Evolutionary conservation across 2,888 invertebrate species (phyloP).

Genomic region (Drosophila cognata): DNA sequence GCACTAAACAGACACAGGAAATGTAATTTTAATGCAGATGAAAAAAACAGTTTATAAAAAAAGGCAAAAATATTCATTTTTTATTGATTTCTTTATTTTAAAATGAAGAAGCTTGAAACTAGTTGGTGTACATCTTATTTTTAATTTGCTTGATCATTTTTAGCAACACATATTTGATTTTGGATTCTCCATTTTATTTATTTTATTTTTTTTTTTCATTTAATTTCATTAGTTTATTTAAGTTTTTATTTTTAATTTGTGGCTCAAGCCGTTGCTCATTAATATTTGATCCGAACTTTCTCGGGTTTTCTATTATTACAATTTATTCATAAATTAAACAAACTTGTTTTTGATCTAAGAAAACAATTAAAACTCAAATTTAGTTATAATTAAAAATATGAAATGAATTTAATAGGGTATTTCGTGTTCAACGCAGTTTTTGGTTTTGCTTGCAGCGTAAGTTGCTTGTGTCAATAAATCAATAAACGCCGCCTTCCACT

Average conservation of each 20-base stretch:
- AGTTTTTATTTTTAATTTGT: too few relatives aligned
- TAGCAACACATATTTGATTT: not conserved
- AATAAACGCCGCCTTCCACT: constrained; percentile 61
- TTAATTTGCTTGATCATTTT: not conserved
- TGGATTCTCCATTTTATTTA: not conserved
- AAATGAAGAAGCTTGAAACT: not conserved
- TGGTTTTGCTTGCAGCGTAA: constrained; percentile 27
- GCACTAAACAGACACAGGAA: not conserved
- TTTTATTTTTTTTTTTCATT: not conserved
- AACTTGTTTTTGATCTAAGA: not conserved
- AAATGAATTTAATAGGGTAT: constrained; percentile 15
- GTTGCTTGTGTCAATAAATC: constrained; percentile 67
- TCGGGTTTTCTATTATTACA: not conserved
- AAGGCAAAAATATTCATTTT: not conserved
- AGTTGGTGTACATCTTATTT: not conserved
- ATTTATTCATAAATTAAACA: not conserved
- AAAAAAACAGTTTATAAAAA: not conserved
- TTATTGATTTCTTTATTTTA: not conserved
- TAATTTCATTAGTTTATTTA: too few relatives aligned
- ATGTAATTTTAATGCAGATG: not conserved
- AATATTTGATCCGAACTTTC: not conserved
- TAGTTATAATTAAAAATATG: not conserved
- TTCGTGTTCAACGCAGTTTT: not conserved
- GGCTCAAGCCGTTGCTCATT: too few relatives aligned
- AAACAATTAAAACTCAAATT: not conserved